Conservation (phyloP, 2,797 vertebrate genomes). For the Sebastes paucispinis region DNA sequence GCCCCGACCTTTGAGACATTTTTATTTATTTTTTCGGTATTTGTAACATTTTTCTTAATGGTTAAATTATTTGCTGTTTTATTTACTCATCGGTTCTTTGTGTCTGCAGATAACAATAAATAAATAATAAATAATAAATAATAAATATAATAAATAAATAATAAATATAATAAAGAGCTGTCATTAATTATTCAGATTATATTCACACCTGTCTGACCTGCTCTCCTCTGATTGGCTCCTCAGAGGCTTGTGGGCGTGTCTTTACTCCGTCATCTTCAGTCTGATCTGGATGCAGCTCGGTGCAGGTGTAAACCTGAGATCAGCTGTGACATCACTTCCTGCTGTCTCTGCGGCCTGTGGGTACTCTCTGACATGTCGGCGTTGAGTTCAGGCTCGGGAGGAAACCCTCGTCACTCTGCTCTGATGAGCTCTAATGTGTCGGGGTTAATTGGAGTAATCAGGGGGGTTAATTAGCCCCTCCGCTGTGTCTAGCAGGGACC, state of each 20-base stretch:
- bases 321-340: conserved; percentile 35
- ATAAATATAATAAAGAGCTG: not conserved
- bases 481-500: conserved; percentile 60
- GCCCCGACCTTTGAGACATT: not conserved
- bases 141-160: too few species aligned
- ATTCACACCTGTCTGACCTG: too few species aligned
- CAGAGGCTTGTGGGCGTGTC: not conserved
- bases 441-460: conserved; percentile 87
- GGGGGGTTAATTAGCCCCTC: conserved; percentile 84
- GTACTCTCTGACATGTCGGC: not conserved
- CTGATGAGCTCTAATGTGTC: conserved; percentile 81
- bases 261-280: not conserved
- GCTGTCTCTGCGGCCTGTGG: not conserved
- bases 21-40: not conserved
- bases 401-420: conserved; percentile 48
- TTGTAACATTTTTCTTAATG: too few species aligned
- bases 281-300: not conserved
- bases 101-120: not conserved
- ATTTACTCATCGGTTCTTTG: not conserved
- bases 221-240: too few species aligned
- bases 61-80: not conserved
- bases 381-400: conserved; percentile 37
- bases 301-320: not conserved
- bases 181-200: too few species aligned
- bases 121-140: too few species aligned